Evolutionary conservation across 1,140 invertebrate genomes (phyloP).

Genomic region (Drosophila simulans): DNA sequence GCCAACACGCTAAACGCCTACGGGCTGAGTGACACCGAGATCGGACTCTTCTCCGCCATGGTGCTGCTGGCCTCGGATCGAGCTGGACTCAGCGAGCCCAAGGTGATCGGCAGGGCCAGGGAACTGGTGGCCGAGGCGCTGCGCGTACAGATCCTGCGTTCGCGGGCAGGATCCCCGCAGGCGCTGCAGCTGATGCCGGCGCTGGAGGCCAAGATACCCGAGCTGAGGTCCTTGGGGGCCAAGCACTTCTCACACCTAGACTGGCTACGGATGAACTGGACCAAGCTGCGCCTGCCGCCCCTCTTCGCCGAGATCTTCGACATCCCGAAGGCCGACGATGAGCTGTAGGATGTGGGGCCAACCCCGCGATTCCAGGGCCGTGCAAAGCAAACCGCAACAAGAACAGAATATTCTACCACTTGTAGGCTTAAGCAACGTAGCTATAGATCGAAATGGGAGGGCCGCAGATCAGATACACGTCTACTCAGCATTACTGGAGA

Average conservation of each 20-base stretch:
- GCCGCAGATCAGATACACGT: slow-evolving; percentile 53
- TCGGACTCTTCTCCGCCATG: slow-evolving; percentile 95
- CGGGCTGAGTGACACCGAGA: slow-evolving; percentile 94
- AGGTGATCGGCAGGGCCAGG: slow-evolving; percentile 92
- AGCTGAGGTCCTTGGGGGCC: slow-evolving; percentile 92
- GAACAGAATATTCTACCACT: slow-evolving; percentile 36
- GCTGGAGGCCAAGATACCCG: slow-evolving; percentile 90
- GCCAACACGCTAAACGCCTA: slow-evolving; percentile 91
- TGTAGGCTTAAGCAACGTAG: slow-evolving; percentile 66
- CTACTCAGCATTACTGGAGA: slow-evolving; percentile 60
- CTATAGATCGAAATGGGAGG: slow-evolving; percentile 37
- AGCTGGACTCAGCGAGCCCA: slow-evolving; percentile 92
- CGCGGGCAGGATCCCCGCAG: slow-evolving; percentile 68
- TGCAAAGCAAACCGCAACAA: slow-evolving; percentile 61
- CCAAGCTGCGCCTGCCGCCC: slow-evolving; percentile 93
- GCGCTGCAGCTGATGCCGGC: slow-evolving; percentile 88
- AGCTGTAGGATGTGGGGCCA: slow-evolving; percentile 56
- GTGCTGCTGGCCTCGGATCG: slow-evolving; percentile 93
- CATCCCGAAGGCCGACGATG: slow-evolving; percentile 95
- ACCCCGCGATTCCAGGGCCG: slow-evolving; percentile 30
- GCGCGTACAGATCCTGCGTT: slow-evolving; percentile 81
- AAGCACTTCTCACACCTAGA: slow-evolving; percentile 94
- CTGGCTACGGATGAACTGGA: slow-evolving; percentile 96
- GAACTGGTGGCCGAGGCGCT: slow-evolving; percentile 93
- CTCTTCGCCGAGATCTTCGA: slow-evolving; percentile 99